Evolutionary conservation across 2,113 vertebrate genomes (phyloP), one percentile per base, ranked within the genome.

Genomic region (Syngnathoides biaculeatus): DNA sequence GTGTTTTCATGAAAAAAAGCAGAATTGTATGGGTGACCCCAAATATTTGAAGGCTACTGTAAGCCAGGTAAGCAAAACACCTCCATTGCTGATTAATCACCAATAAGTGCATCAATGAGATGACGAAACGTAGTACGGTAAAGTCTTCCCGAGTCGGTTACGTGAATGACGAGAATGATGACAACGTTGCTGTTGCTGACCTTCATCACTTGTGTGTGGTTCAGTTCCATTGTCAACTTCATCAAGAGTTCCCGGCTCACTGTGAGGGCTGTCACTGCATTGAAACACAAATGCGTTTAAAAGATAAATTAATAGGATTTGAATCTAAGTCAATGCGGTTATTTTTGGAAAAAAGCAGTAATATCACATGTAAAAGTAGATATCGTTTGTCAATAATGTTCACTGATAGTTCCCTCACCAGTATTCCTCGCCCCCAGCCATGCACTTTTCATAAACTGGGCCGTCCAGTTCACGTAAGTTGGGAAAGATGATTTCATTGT

Each of bases 141-240:
- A 22, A 55, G 4, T 55, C 22, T 55, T 26, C 4, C 22, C 10
- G 26, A 55, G 22, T 26, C 14, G 53, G 11, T 26, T 52, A n/a
- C n/a, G 10, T 13, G 14, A 55, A 57, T 30, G 14, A 57, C 12
- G 17, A 19, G 1, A 17, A 30, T 3, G 52, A 68, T 2, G 35
- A 14, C 27, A 8, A 1, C 1, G 39, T 0, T 61, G n/a, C 55
- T 52, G 17, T 20, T 8, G 78, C 93, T 90, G 85, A 99, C 97
- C 97, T 59, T 99, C 97, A 5, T 99, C 97, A 0, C 97, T 98
- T 60, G 97, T 99, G 88, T 98, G 97, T 0, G 95, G 95, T 84
- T 99, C 97, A 0, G 95, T 98, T 73, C 97, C 95, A 6, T 98
- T 99, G 90, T 99, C 97, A 5, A 80, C 86, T 30, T 99, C 97